phyloP scores from a whole-genome alignment of 2,888 invertebrate genomes.

The Caenorhabditis sp. region DNA sequence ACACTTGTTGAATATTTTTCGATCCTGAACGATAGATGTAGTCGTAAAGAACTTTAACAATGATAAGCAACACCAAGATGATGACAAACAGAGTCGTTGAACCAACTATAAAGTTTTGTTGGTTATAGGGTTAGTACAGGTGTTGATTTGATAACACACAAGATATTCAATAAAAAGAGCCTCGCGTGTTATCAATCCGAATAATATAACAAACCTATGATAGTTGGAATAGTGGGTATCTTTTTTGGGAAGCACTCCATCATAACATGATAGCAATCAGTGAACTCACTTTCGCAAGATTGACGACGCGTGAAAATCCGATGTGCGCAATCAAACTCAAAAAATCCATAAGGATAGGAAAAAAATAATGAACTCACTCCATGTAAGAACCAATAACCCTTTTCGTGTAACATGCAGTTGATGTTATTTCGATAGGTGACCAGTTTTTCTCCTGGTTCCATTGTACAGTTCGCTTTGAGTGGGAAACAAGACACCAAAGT shows the following conservation, averaged over 20 bases:
- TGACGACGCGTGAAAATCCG: background rate
- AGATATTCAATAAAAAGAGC: no score
- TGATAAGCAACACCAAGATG: no score
- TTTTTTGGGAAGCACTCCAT: background rate
- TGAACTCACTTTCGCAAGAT: background rate
- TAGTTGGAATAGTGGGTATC: background rate
- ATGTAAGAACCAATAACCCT: background rate
- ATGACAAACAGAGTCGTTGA: no score
- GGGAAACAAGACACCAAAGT: background rate
- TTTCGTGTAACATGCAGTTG: background rate
- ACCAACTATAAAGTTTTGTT: no score
- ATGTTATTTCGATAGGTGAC: background rate
- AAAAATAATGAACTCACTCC: background rate
- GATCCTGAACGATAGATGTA: no score
- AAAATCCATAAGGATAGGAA: background rate
- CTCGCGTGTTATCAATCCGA: background rate
- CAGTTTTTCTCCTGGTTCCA: background rate
- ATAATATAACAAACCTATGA: background rate
- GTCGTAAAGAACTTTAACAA: no score
- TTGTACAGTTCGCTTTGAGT: background rate
- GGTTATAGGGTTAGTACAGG: no score
- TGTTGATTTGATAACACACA: no score
- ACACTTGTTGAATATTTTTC: no score
- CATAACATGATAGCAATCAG: background rate
- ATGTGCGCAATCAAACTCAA: background rate